A percentile compares a stretch with the other conserved stretches of the same genome.
phyloP scores from a whole-genome alignment of 2,797 vertebrate genomes.

The Melanotaenia maccullochi region DNA sequence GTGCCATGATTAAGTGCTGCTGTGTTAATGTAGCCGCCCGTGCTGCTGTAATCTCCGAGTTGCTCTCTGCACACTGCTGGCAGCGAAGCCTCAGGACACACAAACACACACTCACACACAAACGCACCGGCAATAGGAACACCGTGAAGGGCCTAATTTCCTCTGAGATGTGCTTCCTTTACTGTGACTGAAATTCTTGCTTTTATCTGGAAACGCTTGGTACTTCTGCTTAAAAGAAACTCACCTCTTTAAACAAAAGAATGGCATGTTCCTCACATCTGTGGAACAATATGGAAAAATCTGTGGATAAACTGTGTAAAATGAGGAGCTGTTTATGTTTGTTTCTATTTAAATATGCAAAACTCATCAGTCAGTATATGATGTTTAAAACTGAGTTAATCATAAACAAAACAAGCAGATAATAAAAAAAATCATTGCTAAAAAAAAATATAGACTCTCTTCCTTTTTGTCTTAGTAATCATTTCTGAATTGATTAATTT shows the following conservation, averaged over 20 bases:
- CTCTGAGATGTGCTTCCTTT: conserved; percentile 42
- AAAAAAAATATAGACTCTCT: background rate
- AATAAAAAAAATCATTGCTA: background rate
- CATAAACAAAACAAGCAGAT: background rate
- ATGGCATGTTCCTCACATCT: background rate
- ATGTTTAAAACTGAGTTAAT: background rate
- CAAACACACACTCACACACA: conserved; percentile 22
- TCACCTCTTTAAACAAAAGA: conserved; percentile 3
- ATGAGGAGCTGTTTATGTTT: background rate
- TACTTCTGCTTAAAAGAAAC: conserved; percentile 10
- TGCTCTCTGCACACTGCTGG: conserved; percentile 67
- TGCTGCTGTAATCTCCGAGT: conserved; percentile 71
- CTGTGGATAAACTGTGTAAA: background rate
- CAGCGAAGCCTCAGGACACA: conserved; percentile 58
- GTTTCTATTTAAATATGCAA: background rate
- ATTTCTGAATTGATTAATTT: conserved; percentile 30
- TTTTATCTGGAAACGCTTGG: conserved; percentile 19
- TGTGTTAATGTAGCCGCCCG: conserved; percentile 76
- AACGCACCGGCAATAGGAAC: conserved; percentile 30
- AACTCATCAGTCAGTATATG: no score
- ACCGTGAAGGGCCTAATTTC: conserved; percentile 54
- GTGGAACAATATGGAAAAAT: background rate
- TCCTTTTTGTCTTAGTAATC: conserved; percentile 9
- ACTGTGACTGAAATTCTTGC: conserved; percentile 28
- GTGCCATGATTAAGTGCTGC: conserved; percentile 71